Conservation (phyloP, 2,797 vertebrate species). For the Chelmon rostratus region DNA sequence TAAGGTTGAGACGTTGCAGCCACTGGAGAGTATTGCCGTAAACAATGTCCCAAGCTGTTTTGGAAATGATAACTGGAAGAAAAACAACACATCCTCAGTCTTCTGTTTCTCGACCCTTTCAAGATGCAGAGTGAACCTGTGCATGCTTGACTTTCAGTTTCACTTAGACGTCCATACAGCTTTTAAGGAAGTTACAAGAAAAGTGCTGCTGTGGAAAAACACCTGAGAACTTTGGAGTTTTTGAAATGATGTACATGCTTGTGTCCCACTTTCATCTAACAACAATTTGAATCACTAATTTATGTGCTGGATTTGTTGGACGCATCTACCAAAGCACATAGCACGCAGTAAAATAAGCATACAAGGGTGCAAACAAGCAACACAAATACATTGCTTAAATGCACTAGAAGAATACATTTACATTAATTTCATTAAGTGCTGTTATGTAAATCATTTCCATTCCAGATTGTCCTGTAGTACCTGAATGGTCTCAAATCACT, state of each 20-base stretch:
- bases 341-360: too few relatives aligned
- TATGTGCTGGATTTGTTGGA: neutral
- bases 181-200: conserved; percentile 10
- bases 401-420: neutral
- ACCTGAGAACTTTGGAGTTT: neutral
- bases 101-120: conserved; percentile 57
- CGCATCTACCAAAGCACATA: neutral
- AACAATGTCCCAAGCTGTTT: conserved; percentile 61
- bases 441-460: neutral
- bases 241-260: neutral
- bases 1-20: conserved; percentile 17
- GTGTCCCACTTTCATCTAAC: conserved; percentile 4
- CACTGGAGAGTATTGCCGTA: conserved; percentile 40
- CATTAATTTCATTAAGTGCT: neutral
- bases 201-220: neutral
- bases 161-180: conserved; percentile 10
- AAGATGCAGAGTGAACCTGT: conserved; percentile 63
- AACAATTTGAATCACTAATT: neutral
- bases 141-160: conserved; percentile 21
- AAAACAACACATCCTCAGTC: conserved; percentile 6
- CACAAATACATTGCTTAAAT: neutral
- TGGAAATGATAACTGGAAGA: conserved; percentile 59
- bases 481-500: conserved; percentile 4
- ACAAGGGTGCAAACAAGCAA: neutral
- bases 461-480: neutral